These are phyloP conservation scores for Gnathonemus echidnorhynchus DNA, from an alignment of 2,113 vertebrate genomes.

Conservation along the genomic window DNA sequence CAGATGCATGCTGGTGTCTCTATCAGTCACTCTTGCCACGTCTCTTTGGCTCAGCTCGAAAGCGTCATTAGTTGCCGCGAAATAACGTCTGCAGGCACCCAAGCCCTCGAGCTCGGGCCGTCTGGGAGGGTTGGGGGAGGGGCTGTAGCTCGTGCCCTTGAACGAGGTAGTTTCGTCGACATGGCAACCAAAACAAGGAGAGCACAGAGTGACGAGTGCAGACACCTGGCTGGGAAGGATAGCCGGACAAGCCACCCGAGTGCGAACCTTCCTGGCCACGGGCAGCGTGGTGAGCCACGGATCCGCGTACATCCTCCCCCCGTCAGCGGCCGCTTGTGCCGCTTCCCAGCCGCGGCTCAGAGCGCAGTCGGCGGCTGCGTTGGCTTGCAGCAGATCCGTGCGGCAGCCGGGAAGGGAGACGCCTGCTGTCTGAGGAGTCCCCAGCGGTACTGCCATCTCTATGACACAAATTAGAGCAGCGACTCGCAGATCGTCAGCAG, in stretches of 20 bases:
- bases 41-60: not conserved
- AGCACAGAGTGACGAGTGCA: not conserved
- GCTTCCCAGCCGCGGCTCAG: not conserved
- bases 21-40: not conserved
- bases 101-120: not conserved
- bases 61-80: not conserved
- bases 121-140: not conserved
- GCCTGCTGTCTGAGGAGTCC: not conserved
- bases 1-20: not conserved
- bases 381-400: not conserved
- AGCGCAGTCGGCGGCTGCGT: not conserved
- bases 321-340: not conserved
- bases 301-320: too few species aligned
- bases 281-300: too few species aligned
- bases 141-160: not conserved
- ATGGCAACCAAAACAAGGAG: not conserved
- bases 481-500: conserved; percentile 9
- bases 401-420: not conserved
- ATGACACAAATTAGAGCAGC: conserved; percentile 13
- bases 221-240: not conserved
- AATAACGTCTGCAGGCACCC: not conserved
- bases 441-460: not conserved
- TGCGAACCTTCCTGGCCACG: not conserved
- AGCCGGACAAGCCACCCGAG: not conserved
- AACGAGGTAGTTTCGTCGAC: not conserved